Conservation (phyloP, 2,797 vertebrate genomes). For the Trematomus bernacchii region DNA sequence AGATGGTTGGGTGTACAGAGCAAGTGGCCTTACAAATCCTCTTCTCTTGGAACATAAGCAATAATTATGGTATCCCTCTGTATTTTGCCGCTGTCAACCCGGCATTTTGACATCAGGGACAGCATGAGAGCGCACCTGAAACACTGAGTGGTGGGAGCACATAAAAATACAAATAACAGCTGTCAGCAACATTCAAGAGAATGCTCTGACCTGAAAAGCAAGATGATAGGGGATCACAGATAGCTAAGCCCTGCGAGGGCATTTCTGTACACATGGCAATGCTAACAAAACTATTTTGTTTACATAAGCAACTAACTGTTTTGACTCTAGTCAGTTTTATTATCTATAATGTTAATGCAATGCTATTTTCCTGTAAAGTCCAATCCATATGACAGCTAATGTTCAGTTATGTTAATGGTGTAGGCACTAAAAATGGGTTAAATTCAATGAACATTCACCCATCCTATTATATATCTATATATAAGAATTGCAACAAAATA, state of each 20-base stretch:
- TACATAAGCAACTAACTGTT: background rate
- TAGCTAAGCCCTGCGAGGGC: conserved; percentile 26
- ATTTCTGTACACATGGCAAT: conserved; percentile 24
- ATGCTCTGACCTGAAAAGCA: conserved; percentile 40
- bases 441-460: too few species aligned
- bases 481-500: too few species aligned
- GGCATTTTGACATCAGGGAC: conserved; percentile 77
- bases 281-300: conserved; percentile 1
- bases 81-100: conserved; percentile 76
- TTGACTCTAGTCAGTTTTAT: background rate
- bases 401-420: too few species aligned
- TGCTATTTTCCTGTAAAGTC: background rate
- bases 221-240: conserved; percentile 51
- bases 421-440: too few species aligned
- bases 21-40: conserved; percentile 78
- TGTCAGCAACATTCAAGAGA: conserved; percentile 67
- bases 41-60: conserved; percentile 67
- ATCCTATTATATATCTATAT: too few species aligned
- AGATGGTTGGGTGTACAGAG: conserved; percentile 76
- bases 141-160: conserved; percentile 61
- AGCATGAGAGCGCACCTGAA: conserved; percentile 73
- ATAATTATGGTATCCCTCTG: conserved; percentile 84
- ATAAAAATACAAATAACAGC: conserved; percentile 81
- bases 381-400: background rate
- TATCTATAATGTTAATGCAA: background rate